A percentile compares a stretch with the other conserved stretches of the same genome.
Evolutionary conservation across 2,888 invertebrate genomes (phyloP).

Genomic region (Cactoblastis cactorum): DNA sequence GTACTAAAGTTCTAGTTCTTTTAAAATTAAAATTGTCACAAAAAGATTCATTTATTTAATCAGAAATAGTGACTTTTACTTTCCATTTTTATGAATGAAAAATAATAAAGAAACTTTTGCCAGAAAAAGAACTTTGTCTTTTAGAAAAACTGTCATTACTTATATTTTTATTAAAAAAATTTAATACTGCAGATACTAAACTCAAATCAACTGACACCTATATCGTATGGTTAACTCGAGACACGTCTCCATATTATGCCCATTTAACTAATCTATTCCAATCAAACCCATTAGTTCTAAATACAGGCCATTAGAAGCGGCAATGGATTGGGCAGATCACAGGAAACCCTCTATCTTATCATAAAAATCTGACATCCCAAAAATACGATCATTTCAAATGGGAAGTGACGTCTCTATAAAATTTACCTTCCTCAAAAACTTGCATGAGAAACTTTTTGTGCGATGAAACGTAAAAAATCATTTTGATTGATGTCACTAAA

Average conservation of each 20-base stretch:
- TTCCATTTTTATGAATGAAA: no score
- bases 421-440: conserved; percentile 27
- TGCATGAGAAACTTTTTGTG: conserved; percentile 4
- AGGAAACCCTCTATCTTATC: conserved; percentile 45
- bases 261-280: conserved; percentile 37
- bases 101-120: no score
- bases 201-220: no score
- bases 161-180: no score
- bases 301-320: conserved; percentile 57
- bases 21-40: no score
- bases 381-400: conserved; percentile 50
- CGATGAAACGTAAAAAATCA: not conserved
- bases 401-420: conserved; percentile 47
- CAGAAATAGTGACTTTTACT: no score
- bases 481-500: not conserved
- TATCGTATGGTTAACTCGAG: conserved; percentile 5
- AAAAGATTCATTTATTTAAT: no score
- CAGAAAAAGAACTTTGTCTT: no score
- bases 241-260: conserved; percentile 19
- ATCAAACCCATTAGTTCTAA: conserved; percentile 53
- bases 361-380: conserved; percentile 48
- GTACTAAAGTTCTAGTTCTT: no score
- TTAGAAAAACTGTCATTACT: no score
- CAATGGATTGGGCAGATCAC: conserved; percentile 56
- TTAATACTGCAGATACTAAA: no score